Evolutionary conservation across 1,140 invertebrate species (phyloP), one percentile per base, ranked within the genome.

Genomic region (Diabrotica undecimpunctata): DNA sequence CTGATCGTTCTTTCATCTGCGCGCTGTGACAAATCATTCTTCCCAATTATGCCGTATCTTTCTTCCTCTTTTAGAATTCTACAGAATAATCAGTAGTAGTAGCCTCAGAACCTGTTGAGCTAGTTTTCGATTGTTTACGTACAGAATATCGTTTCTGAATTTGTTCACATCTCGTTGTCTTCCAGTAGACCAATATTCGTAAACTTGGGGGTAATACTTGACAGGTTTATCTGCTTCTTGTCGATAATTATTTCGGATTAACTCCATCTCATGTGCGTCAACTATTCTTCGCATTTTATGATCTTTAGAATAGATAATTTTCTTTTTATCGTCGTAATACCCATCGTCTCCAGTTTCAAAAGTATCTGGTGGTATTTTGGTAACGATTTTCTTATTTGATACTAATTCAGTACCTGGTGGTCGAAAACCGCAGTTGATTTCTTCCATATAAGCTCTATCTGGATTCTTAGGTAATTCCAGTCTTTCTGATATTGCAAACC

Each of bases 261-360:
- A 36, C 10, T 25, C 11, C 14, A 46, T 61, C 66, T 55, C 60
- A 11, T 68, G 60, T 0, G 6, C 11, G 12, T 36, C 39, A 6
- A 60, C 58, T 8, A 60, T 38, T 10, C 41, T 46, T 13, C 37
- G 4, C 39, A 60, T 51, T n/a, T 25, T 41, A n/a, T 10, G 14
- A 36, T 62, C 55, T 25, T 68, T 62, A 5, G 35, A 56, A 41
- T 57, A 68, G 14, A 68, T 56, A 13, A 64, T 51, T 37, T 60
- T 62, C 10, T 57, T 62, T n/a, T 39, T 13, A 5, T 66, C 61
- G 12, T 63, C 57, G 37, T 67, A 70, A 8, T 64, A 70, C 6
- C 69, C 69, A 35, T 70, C 66, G 52, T 70, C 66, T 2, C 62
- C 58, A n/a, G 64, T 65, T 14, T 67, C 64, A 39, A 63, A 70